Conservation (phyloP, 1,140 invertebrate genomes). For the Drosophila eugracilis region DNA sequence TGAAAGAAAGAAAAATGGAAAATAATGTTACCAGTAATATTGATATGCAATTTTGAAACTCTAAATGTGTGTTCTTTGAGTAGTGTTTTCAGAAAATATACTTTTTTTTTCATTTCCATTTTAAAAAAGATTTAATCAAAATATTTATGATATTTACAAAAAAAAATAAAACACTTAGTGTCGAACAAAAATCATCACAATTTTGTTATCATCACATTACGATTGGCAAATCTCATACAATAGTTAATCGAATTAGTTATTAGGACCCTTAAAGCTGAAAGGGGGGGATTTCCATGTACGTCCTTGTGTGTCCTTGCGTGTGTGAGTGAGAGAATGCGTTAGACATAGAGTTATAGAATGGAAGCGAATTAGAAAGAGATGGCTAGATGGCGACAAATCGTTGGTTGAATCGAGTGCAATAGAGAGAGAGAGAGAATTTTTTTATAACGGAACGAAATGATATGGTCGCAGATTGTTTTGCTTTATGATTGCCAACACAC, state of each 20-base stretch:
- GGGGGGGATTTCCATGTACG: conserved; percentile 27
- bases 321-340: conserved; percentile 34
- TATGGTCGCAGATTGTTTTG: conserved; percentile 38
- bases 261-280: background rate
- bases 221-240: conserved; percentile 11
- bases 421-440: too few species aligned
- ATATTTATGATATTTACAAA: background rate
- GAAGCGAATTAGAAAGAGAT: conserved; percentile 28
- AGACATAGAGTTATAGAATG: conserved; percentile 3
- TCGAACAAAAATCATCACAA: background rate
- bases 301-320: conserved; percentile 21
- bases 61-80: background rate
- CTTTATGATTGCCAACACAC: conserved; percentile 53
- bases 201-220: background rate
- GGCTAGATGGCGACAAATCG: conserved; percentile 1
- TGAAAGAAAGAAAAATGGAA: background rate
- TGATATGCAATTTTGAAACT: background rate
- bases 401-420: conserved; percentile 47
- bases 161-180: background rate
- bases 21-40: background rate
- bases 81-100: background rate
- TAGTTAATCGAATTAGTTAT: background rate
- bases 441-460: conserved; percentile 10
- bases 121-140: background rate
- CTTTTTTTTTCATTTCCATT: background rate